phyloP scores from a whole-genome alignment of 2,888 invertebrate genomes.

The Malacosoma neustria region DNA sequence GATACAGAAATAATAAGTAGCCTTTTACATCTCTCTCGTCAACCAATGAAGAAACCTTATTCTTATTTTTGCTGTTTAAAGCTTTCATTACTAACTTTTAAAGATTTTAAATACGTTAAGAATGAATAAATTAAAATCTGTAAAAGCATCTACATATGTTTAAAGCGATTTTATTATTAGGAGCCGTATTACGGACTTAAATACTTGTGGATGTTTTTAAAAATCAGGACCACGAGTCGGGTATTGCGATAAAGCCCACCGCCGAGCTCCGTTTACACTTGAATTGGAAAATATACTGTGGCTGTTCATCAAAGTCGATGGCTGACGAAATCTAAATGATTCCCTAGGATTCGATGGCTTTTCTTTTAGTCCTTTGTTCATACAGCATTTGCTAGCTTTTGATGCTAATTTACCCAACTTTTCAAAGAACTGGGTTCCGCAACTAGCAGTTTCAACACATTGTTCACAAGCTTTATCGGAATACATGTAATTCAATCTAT shows the following conservation, averaged over 20 bases:
- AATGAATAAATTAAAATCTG: no score
- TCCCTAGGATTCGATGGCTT: not conserved
- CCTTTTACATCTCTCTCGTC: no score
- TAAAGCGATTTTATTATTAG: no score
- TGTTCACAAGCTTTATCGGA: conserved; percentile 38
- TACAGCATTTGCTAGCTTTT: not conserved
- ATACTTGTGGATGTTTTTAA: no score
- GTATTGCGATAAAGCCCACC: conserved; percentile 44
- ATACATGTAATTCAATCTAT: conserved; percentile 11
- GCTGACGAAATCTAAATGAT: not conserved
- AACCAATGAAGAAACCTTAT: no score
- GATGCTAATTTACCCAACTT: conserved; percentile 4
- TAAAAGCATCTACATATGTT: no score
- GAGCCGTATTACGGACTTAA: no score
- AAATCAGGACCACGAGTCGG: conserved; percentile 50
- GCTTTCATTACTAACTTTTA: no score
- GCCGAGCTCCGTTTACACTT: conserved; percentile 21
- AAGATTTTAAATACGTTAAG: no score
- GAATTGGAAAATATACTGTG: conserved; percentile 1
- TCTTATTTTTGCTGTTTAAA: no score
- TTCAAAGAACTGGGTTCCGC: conserved; percentile 29
- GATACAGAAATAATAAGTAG: no score
- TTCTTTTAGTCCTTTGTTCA: conserved; percentile 2
- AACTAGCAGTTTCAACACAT: conserved; percentile 19
- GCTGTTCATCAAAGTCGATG: conserved; percentile 1